Conservation (phyloP, 1,140 invertebrate genomes). For the Oscheius sp. region DNA sequence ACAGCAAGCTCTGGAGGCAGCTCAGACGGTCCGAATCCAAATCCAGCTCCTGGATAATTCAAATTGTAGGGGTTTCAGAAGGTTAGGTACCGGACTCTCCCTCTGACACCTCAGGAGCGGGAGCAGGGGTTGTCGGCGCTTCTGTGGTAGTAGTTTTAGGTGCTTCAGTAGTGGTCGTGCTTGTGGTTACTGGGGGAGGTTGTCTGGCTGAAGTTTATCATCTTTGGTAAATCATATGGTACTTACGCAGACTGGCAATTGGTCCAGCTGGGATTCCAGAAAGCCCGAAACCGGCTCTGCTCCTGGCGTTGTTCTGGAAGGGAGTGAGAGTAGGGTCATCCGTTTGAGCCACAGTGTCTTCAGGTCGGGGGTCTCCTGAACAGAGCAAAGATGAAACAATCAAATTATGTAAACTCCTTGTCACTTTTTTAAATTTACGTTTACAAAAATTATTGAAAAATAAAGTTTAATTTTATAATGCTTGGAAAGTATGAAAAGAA, state of each 20-base stretch:
- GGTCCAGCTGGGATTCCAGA: background rate
- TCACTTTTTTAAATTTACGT: too few species aligned
- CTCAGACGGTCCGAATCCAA: constrained; percentile 33
- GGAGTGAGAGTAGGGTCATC: constrained; percentile 31
- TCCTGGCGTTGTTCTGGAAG: constrained; percentile 31
- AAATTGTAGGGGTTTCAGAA: background rate
- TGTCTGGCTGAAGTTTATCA: constrained; percentile 9
- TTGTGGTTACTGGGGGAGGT: constrained; percentile 13
- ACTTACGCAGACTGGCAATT: constrained; percentile 7
- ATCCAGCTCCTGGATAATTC: constrained; percentile 26
- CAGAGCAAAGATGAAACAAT: background rate
- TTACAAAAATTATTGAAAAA: background rate
- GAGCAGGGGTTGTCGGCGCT: background rate
- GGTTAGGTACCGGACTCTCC: background rate
- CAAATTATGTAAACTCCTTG: background rate
- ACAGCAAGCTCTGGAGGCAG: constrained; percentile 32
- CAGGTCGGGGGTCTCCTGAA: constrained; percentile 7
- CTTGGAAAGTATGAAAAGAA: too few species aligned
- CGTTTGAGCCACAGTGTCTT: background rate
- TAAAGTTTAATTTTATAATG: background rate
- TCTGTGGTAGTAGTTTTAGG: constrained; percentile 12
- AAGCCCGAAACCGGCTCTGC: constrained; percentile 23
- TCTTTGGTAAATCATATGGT: background rate
- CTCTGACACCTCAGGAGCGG: background rate
- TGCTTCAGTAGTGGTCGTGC: constrained; percentile 10